phyloP scores from a whole-genome alignment of 2,113 vertebrate species.

The Dasyornis broadbenti region DNA sequence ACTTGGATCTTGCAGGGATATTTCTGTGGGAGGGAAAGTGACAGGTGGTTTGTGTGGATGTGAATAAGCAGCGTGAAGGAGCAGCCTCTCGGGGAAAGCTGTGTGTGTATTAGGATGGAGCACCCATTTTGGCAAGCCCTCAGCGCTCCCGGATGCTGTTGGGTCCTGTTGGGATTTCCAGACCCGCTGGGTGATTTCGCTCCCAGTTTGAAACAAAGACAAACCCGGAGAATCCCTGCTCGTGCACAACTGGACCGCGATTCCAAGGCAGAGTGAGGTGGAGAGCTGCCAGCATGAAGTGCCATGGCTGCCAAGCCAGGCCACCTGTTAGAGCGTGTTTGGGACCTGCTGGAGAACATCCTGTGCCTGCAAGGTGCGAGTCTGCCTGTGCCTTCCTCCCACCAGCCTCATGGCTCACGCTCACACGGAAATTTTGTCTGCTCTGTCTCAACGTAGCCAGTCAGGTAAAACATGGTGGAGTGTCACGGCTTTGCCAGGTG shows the following conservation, averaged over 20 bases:
- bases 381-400: background rate
- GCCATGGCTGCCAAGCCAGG: background rate
- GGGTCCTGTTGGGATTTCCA: fast-evolving
- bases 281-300: background rate
- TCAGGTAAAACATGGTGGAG: fast-evolving
- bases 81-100: background rate
- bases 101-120: background rate
- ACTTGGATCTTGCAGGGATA: background rate
- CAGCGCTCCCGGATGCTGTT: fast-evolving
- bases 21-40: constrained; percentile 18
- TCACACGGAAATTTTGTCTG: background rate
- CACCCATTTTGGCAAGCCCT: background rate
- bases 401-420: fast-evolving
- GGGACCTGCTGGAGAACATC: background rate
- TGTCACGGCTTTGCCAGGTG: background rate
- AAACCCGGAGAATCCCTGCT: background rate
- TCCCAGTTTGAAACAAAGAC: background rate
- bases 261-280: fast-evolving
- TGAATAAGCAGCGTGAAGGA: background rate
- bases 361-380: background rate
- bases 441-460: fast-evolving
- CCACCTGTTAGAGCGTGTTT: background rate
- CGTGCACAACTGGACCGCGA: fast-evolving
- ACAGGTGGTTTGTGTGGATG: constrained; percentile 37
- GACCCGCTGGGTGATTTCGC: fast-evolving